Evolutionary conservation across 2,113 vertebrate genomes (phyloP), one percentile per base, ranked within the genome.

Genomic region (Triplophysa dalaica): DNA sequence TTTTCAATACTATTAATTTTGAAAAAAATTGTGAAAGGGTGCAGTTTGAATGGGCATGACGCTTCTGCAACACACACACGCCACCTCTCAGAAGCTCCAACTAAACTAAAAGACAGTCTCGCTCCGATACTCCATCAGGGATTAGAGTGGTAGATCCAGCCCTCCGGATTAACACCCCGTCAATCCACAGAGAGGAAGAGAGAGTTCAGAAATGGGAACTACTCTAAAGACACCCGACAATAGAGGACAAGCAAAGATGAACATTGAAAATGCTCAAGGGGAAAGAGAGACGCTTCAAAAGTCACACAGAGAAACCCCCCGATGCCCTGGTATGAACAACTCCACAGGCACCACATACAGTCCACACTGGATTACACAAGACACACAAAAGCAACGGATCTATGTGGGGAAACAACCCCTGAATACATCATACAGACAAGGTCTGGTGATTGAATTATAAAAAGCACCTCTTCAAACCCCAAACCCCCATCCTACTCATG

Each of bases 81-180:
- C 60, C 16, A 29, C 60, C 61, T 50, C 65, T 58, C 63, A 43
- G 45, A 3, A 64, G 10, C 58, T 74, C 58, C 24, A 70, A 48
- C 45, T 41, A 29, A 33, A 70, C 26, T 54, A 64, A 77, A 78
- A 84, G 43, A 61, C 70, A 84, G 69, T 70, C 75, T 69, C 69
- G 60, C 75, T 83, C 52, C 72, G 74, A 83, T 81, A 80, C 77
- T 22, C 26, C 78, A 64, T 67, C 63, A 64, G 78, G 81, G 81
- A 84, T 83, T 84, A 86, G 66, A 54, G n/a, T 78, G n/a, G 22
- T 21, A 75, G 78, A 69, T 41, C 43, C 80, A 77, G 77, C 70
- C 80, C 22, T 29, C 41, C 2, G 81, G 78, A 84, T 84, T 75
- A 86, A 67, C 63, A 70, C 38, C 8, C 62, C 62, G 77, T 26